These are phyloP conservation scores for Sesamia nonagrioides DNA, from an alignment of 1,140 invertebrate genomes.

Conservation along the genomic window DNA sequence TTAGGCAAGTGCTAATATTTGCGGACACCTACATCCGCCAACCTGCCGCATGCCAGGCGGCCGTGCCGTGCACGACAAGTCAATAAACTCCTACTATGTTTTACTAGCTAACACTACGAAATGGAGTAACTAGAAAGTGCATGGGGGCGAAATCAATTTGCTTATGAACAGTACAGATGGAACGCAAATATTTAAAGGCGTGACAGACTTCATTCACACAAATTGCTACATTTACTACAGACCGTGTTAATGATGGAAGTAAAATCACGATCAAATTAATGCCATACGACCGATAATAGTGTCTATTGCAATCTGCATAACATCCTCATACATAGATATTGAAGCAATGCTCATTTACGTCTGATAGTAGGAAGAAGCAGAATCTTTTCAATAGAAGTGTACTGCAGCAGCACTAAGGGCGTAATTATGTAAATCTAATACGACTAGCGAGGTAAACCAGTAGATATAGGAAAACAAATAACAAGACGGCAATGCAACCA, in stretches of 20 bases:
- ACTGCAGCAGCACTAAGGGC: background rate
- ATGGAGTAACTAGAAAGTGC: constrained; percentile 55
- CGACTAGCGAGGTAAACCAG: constrained; percentile 18
- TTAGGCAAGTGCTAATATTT: constrained; percentile 85
- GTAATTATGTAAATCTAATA: constrained; percentile 22
- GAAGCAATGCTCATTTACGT: background rate
- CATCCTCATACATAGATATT: background rate
- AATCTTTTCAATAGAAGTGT: background rate
- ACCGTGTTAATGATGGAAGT: background rate
- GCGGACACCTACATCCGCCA: constrained; percentile 82
- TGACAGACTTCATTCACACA: constrained; percentile 6
- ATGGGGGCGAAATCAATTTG: constrained; percentile 41
- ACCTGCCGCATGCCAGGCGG: constrained; percentile 69
- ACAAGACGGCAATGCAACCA: constrained; percentile 18
- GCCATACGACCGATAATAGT: background rate
- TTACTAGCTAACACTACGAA: constrained; percentile 54
- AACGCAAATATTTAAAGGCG: constrained; percentile 12
- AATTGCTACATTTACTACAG: constrained; percentile 22
- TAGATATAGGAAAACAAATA: constrained; percentile 32
- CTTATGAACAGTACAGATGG: background rate
- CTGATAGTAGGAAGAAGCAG: background rate
- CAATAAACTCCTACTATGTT: constrained; percentile 74
- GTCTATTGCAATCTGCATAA: background rate
- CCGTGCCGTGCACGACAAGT: constrained; percentile 57
- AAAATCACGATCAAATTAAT: background rate